These are phyloP conservation scores for Rallus crepitans DNA, from an alignment of 2,797 vertebrate species.

Conservation along the genomic window DNA sequence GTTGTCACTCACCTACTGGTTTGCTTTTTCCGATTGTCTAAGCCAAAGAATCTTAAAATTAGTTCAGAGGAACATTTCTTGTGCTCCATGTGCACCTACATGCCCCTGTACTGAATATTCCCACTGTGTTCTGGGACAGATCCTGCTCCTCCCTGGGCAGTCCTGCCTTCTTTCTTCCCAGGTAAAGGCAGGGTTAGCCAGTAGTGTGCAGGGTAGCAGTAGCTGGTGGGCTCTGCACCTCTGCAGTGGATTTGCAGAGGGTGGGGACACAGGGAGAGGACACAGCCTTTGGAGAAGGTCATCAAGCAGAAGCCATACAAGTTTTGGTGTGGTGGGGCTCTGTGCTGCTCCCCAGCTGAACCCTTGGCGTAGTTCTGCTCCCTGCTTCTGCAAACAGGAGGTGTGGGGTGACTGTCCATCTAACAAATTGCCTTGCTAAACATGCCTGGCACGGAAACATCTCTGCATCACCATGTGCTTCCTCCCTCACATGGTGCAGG, in stretches of 20 bases:
- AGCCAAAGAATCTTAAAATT: background rate
- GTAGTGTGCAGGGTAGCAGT: background rate
- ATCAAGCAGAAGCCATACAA: background rate
- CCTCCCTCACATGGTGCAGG: background rate
- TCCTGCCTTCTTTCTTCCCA: background rate
- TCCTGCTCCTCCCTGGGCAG: background rate
- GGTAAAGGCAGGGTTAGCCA: background rate
- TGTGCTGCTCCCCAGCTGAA: background rate
- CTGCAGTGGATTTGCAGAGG: accelerated
- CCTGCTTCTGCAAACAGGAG: background rate
- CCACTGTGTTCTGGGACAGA: background rate
- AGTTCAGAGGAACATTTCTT: background rate
- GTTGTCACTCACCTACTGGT: background rate
- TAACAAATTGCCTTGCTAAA: background rate
- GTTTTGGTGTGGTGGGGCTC: background rate
- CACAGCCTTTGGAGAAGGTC: background rate
- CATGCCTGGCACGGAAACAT: background rate
- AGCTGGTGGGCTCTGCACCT: background rate
- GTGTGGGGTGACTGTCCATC: background rate
- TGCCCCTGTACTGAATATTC: background rate
- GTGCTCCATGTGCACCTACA: background rate
- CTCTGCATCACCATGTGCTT: background rate
- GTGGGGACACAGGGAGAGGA: too few relatives aligned
- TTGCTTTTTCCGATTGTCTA: background rate
- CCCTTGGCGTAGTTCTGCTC: background rate